Evolutionary conservation across 2,888 invertebrate species (phyloP).

Genomic region (Agrilus cyanescens): DNA sequence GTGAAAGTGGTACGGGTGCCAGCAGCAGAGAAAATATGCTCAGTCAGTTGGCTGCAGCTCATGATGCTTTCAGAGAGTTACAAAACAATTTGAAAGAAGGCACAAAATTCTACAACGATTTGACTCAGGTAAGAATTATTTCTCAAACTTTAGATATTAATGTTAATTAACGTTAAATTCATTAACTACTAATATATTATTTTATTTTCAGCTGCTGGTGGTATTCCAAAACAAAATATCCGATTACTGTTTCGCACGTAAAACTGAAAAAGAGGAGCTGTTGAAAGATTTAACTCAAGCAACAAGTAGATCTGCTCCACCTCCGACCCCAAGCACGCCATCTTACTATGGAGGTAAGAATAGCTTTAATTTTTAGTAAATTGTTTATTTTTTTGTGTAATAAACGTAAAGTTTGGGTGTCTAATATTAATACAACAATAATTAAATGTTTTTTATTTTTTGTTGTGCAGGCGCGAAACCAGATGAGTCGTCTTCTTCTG

Average conservation of each 20-base stretch:
- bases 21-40: constrained; percentile 65
- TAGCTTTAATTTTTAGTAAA: not conserved
- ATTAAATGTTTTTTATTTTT: constrained; percentile 2
- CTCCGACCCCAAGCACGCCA: constrained; percentile 43
- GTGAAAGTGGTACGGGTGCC: constrained; percentile 52
- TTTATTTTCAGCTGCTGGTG: constrained; percentile 59
- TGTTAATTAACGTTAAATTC: constrained; percentile 2
- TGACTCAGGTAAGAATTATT: constrained; percentile 53
- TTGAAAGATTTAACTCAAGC: constrained; percentile 85
- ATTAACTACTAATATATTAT: constrained; percentile 1
- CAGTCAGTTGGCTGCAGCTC: constrained; percentile 77
- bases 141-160: too few species aligned
- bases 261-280: constrained; percentile 97
- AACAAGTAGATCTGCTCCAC: constrained; percentile 51
- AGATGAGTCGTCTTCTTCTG: constrained; percentile 28
- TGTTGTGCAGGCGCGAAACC: constrained; percentile 21
- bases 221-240: constrained; percentile 95
- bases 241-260: constrained; percentile 97
- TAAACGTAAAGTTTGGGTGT: not conserved
- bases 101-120: constrained; percentile 88
- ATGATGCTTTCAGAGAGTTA: constrained; percentile 86
- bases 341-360: constrained; percentile 38
- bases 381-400: not conserved
- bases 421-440: not conserved
- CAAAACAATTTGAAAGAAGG: constrained; percentile 89